Evolutionary conservation across 2,888 invertebrate species (phyloP).

Genomic region (Agapostemon virescens): DNA sequence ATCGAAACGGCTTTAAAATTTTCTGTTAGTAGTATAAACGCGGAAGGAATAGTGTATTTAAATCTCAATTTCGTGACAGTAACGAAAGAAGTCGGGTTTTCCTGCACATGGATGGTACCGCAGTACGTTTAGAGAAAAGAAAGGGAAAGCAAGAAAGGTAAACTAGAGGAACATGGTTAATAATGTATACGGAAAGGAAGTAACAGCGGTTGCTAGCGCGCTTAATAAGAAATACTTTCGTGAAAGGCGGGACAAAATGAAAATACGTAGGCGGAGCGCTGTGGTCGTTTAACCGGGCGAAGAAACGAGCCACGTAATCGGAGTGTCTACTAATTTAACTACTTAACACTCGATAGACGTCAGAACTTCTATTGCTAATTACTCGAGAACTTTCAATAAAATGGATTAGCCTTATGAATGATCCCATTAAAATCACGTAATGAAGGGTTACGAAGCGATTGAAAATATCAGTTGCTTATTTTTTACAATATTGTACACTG

Average conservation of each 20-base stretch:
- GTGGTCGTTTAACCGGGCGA: constrained; percentile 29
- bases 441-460: too few relatives aligned
- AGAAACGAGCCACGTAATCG: constrained; percentile 53
- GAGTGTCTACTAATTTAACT: constrained; percentile 51
- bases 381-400: constrained; percentile 34
- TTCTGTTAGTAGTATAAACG: background rate
- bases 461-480: too few relatives aligned
- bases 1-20: background rate
- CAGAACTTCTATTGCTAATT: constrained; percentile 53
- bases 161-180: background rate
- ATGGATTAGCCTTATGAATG: constrained; percentile 39
- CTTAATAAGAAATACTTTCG: constrained; percentile 43
- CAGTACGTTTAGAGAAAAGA: background rate
- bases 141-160: background rate
- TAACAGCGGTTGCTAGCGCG: constrained; percentile 8
- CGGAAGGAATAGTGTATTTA: background rate
- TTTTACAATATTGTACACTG: too few relatives aligned
- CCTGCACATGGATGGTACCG: background rate
- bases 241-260: background rate
- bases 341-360: constrained; percentile 45
- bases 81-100: background rate
- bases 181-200: background rate
- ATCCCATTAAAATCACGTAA: constrained; percentile 33
- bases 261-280: background rate
- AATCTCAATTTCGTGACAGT: constrained; percentile 5